phyloP scores from a whole-genome alignment of 1,140 invertebrate species.

The Pygmarrhopalites habei region DNA sequence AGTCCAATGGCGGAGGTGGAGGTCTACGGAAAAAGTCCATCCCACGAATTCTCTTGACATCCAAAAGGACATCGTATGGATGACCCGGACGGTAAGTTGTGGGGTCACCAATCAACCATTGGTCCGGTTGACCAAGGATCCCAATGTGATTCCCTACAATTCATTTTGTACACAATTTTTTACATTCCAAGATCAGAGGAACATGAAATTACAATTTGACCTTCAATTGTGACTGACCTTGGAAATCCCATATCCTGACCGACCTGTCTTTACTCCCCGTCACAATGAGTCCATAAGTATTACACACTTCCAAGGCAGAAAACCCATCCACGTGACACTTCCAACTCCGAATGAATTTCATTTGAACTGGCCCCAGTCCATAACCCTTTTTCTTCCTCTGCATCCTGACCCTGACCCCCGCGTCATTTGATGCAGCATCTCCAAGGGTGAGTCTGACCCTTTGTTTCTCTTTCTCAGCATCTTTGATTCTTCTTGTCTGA shows the following conservation, averaged over 20 bases:
- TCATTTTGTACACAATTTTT: too few species aligned
- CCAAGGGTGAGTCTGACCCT: background rate
- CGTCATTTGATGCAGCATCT: background rate
- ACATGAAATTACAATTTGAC: background rate
- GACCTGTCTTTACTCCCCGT: constrained; percentile 17
- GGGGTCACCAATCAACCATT: constrained; percentile 18
- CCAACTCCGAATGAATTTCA: constrained; percentile 16
- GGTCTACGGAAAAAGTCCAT: constrained; percentile 17
- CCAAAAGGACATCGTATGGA: constrained; percentile 19
- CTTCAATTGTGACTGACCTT: constrained; percentile 16
- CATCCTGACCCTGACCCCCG: background rate
- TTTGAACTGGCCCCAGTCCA: constrained; percentile 20
- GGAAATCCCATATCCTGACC: constrained; percentile 20
- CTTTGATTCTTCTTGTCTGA: background rate
- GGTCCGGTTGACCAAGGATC: background rate
- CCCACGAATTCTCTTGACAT: constrained; percentile 20
- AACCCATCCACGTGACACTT: constrained; percentile 22
- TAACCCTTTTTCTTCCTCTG: constrained; percentile 13
- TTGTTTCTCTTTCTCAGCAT: background rate
- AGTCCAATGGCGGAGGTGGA: background rate
- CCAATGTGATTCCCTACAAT: constrained; percentile 17
- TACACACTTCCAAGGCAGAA: constrained; percentile 13
- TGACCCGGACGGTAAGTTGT: background rate
- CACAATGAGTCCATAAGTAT: constrained; percentile 21
- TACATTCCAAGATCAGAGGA: too few species aligned